Evolutionary conservation across 2,888 invertebrate genomes (phyloP).

Genomic region (Ryuthela nishihirai): DNA sequence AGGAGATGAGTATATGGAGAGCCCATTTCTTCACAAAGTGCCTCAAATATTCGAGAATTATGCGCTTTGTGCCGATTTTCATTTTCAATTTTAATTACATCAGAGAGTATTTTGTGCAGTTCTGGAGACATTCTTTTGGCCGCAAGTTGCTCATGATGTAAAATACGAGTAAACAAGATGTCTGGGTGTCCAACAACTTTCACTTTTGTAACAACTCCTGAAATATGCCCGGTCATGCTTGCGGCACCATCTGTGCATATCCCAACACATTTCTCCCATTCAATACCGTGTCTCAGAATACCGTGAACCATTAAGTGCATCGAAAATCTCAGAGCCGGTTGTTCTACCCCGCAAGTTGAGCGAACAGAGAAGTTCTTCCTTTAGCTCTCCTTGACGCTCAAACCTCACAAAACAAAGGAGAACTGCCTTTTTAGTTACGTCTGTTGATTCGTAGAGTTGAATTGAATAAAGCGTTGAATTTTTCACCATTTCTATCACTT

Average conservation of each 20-base stretch:
- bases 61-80: not conserved
- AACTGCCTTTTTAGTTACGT: no score
- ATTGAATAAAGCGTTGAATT: no score
- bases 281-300: no score
- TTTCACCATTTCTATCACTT: no score
- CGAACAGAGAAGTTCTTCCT: no score
- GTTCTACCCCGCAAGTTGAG: no score
- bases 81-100: constrained; percentile 6
- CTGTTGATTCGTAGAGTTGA: no score
- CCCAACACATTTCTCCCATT: not conserved
- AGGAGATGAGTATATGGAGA: not conserved
- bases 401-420: no score
- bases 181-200: constrained; percentile 6
- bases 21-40: not conserved
- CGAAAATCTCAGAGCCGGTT: no score
- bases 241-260: not conserved
- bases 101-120: constrained; percentile 1
- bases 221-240: constrained; percentile 4
- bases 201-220: constrained; percentile 7
- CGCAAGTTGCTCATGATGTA: constrained; percentile 10
- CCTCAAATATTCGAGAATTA: not conserved
- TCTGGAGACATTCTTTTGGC: constrained; percentile 1
- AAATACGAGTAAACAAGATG: constrained; percentile 6
- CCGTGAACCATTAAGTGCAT: no score
- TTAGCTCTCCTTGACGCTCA: no score